Base-by-base conservation (phyloP, 2,888 invertebrate species). In the Zelleria hepariella region DNA sequence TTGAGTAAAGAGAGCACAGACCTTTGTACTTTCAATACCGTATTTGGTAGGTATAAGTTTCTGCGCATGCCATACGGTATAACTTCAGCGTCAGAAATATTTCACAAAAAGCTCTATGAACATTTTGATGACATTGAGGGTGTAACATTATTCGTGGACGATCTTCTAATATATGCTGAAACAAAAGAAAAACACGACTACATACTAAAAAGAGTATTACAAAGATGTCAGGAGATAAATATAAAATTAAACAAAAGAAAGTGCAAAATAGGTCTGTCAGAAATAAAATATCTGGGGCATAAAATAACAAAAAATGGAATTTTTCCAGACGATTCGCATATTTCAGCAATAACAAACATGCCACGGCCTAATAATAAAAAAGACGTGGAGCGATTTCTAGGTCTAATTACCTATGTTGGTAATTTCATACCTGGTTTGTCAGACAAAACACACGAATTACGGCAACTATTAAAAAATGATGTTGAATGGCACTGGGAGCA, bases 391-490 rank as follows among this genome's bases (percentile, higher is more conserved):
- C 49, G 66, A 42, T 66, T 68, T 60, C 58, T 67, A 57, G 68
- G 67, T 2, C 1, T 69, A 2, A 61, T 66, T 1, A 68, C 64
- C 0, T 69, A 69, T 57, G 62, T 68, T 15, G 58, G 64, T 21
- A 64, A 55, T 23, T 68, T 68, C 54, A 64, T 68, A 47, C 63
- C 64, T 0, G 65, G 66, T 42, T 59, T 69, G 1, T 68, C 67
- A 6, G 65, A 64, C 15, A 62, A 62, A 59, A 68, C 67, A 0
- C 20, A 20, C 1, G 18, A 25, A 4, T 51, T 68, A 6, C 58
- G 68, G 24, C 63, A 68, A 48, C 53, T 69, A 21, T 61, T 67
- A 26, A 63, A 57, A 52, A 57, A 60, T 20, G 52, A 59, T 8
- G 32, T 57, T 51, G 21, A 26, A 23, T 23, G 60, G 54, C 2